Conservation (phyloP, 2,888 invertebrate genomes). For the Drosophila nr. perissopoda region DNA sequence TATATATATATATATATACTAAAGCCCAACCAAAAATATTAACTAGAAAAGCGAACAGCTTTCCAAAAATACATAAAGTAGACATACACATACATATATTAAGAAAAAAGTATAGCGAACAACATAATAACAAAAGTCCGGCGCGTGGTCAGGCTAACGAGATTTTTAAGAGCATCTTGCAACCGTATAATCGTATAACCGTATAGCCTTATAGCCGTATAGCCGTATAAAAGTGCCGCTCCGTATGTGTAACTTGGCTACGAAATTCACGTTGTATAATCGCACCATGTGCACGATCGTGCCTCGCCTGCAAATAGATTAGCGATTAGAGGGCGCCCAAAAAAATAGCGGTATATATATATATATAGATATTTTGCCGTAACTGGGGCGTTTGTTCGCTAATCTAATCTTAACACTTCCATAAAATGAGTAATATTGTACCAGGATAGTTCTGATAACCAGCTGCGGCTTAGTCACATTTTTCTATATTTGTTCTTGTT, state of each 20-base stretch:
- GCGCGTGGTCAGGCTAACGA: conserved; percentile 66
- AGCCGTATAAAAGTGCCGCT: conserved; percentile 9
- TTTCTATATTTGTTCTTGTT: conserved; percentile 6
- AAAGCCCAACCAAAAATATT: conserved; percentile 55
- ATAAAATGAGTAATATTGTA: background rate
- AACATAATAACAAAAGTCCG: conserved; percentile 26
- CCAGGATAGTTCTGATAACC: background rate
- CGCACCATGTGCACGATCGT: conserved; percentile 60
- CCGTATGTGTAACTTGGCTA: conserved; percentile 2
- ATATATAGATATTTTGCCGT: background rate
- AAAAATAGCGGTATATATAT: conserved; percentile 2
- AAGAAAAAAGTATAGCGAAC: conserved; percentile 42
- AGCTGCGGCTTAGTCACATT: conserved; percentile 14
- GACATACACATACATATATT: conserved; percentile 16
- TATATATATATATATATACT: conserved; percentile 19
- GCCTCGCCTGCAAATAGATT: conserved; percentile 37
- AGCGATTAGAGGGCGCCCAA: conserved; percentile 43
- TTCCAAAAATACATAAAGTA: conserved; percentile 37
- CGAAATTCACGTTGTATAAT: conserved; percentile 69
- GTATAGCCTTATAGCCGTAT: background rate
- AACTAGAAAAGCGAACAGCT: conserved; percentile 56
- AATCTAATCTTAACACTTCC: conserved; percentile 16
- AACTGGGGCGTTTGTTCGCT: conserved; percentile 7
- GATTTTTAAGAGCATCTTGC: conserved; percentile 41
- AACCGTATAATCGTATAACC: background rate